Percentiles rank a stretch among this genome's conserved stretches.
phyloP scores from a whole-genome alignment of 2,113 vertebrate genomes.

The Platysternon megacephalum region DNA sequence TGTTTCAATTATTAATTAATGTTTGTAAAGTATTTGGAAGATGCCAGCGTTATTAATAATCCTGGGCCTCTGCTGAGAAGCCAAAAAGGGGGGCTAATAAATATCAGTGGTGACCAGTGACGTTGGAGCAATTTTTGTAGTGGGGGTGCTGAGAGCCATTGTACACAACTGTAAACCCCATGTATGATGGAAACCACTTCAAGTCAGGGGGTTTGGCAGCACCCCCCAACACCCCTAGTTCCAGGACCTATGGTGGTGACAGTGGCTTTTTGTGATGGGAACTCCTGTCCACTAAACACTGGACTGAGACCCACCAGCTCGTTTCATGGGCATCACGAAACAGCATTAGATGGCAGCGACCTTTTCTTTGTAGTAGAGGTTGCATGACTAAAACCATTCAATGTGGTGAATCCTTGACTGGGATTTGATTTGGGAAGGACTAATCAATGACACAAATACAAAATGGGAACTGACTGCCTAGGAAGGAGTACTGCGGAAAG shows the following conservation, averaged over 20 bases:
- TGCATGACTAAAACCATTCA: too few relatives aligned
- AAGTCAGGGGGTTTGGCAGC: too few relatives aligned
- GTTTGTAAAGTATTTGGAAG: background rate
- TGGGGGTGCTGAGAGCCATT: too few relatives aligned
- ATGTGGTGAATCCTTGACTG: background rate
- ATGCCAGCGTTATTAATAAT: background rate
- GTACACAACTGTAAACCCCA: too few relatives aligned
- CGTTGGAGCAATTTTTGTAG: too few relatives aligned
- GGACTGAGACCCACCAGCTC: background rate
- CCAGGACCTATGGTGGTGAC: background rate
- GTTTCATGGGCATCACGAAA: background rate
- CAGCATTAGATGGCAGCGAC: background rate
- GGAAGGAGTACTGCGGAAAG: too few relatives aligned
- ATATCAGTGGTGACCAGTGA: too few relatives aligned
- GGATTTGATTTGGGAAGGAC: background rate
- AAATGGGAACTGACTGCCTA: too few relatives aligned
- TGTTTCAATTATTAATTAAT: background rate
- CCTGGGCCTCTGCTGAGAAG: background rate
- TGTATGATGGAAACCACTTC: too few relatives aligned
- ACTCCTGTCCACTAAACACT: rapidly evolving
- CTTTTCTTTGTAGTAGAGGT: background rate
- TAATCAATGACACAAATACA: background rate
- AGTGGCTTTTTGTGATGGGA: background rate
- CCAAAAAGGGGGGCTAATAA: background rate
- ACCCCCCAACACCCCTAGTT: too few relatives aligned